Conservation (phyloP, 2,113 vertebrate species). For the Gallinago media region DNA sequence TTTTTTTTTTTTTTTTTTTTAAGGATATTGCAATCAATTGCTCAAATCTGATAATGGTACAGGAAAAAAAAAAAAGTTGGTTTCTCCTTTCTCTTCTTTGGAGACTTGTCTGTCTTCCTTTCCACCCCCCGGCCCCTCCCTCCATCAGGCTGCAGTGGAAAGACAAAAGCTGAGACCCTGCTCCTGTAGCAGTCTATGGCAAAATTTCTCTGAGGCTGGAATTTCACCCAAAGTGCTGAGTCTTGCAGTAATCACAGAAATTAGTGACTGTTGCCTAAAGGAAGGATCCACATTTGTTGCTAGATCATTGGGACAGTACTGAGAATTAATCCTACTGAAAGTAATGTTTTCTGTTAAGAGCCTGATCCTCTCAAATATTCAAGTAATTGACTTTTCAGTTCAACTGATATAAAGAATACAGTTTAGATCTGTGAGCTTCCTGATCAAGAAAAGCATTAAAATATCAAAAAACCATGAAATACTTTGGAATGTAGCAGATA, state of each 20-base stretch:
- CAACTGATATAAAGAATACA: not conserved
- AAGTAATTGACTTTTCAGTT: not conserved
- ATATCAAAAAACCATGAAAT: not conserved
- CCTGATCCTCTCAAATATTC: not conserved
- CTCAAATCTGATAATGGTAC: not conserved
- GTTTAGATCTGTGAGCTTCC: not conserved
- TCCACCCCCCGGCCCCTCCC: not conserved
- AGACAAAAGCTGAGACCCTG: not conserved
- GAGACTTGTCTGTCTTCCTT: not conserved
- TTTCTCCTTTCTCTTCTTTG: not conserved
- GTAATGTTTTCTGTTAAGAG: not conserved
- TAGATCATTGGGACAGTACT: not conserved
- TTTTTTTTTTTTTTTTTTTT: not conserved
- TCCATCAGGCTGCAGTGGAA: not conserved
- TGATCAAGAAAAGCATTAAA: not conserved
- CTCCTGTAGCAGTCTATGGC: fast-evolving
- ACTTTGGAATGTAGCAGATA: not conserved
- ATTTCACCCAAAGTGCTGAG: not conserved
- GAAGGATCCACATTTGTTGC: not conserved
- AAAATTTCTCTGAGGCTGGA: not conserved
- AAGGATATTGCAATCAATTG: not conserved
- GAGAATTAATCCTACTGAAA: not conserved
- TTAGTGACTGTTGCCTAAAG: not conserved
- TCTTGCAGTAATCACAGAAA: not conserved
- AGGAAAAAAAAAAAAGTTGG: not conserved